Percentiles rank a stretch among this genome's conserved stretches.
phyloP scores from a whole-genome alignment of 2,797 vertebrate genomes.

The Spheniscus humboldti region DNA sequence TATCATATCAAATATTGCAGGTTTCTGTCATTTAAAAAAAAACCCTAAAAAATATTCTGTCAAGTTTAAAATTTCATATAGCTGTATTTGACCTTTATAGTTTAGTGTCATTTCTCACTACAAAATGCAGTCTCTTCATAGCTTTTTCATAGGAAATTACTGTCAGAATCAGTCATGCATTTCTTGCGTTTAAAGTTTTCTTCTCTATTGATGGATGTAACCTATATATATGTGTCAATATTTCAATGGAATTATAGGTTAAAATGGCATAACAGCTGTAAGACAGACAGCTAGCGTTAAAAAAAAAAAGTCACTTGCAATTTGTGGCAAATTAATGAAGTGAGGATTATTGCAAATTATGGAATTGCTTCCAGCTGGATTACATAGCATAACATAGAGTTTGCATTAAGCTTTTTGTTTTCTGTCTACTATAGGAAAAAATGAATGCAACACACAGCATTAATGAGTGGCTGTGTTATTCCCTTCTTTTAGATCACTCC shows the following conservation, averaged over 20 bases:
- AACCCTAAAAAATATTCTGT: background rate
- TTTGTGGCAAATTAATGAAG: conserved; percentile 7
- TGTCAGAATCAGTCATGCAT: background rate
- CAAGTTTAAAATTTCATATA: background rate
- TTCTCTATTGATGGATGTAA: background rate
- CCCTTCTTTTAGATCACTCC: conserved; percentile 86
- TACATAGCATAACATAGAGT: conserved; percentile 35
- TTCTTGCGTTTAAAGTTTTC: background rate
- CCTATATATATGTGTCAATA: background rate
- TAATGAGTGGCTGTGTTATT: conserved; percentile 59
- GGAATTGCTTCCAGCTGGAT: conserved; percentile 42
- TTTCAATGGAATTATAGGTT: background rate
- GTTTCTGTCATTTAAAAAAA: background rate
- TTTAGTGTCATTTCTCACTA: background rate
- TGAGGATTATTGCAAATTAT: background rate
- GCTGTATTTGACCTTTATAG: background rate
- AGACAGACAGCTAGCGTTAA: background rate
- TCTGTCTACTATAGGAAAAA: conserved; percentile 60
- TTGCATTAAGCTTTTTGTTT: conserved; percentile 60
- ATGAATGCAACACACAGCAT: conserved; percentile 38
- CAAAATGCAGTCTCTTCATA: background rate
- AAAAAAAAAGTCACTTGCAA: background rate
- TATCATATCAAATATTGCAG: background rate
- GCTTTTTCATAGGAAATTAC: background rate
- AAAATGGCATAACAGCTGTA: background rate